phyloP scores from a whole-genome alignment of 2,888 invertebrate species.

The Noctuana brunneofusca region DNA sequence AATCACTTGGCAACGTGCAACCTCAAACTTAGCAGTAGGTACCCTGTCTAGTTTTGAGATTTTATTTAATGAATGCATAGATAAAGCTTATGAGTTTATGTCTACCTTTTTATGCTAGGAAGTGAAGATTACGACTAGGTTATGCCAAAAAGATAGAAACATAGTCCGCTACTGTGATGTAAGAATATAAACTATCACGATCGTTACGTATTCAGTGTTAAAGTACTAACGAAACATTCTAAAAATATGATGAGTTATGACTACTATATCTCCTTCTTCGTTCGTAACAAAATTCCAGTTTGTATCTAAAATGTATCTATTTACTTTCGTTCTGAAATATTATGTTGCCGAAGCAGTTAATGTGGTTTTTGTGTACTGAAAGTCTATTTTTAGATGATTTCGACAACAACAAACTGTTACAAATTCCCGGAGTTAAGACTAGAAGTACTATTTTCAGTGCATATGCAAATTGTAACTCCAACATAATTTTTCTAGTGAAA shows the following conservation, averaged over 20 bases:
- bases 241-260: conserved; percentile 21
- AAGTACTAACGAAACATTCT: conserved; percentile 13
- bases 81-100: neutral
- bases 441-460: neutral
- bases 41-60: neutral
- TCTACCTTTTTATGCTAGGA: conserved; percentile 1
- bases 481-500: neutral
- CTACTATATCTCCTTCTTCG: neutral
- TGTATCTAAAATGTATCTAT: neutral
- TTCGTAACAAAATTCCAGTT: neutral
- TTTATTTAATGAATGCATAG: conserved; percentile 2
- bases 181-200: conserved; percentile 7
- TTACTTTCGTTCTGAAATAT: neutral
- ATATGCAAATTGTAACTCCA: neutral
- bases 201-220: conserved; percentile 4
- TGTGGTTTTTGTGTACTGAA: neutral
- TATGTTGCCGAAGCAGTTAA: neutral
- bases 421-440: neutral
- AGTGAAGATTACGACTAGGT: conserved; percentile 10
- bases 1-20: conserved; percentile 1
- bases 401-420: neutral
- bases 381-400: neutral
- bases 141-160: conserved; percentile 6
- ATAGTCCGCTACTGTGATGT: conserved; percentile 3
- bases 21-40: conserved; percentile 17